Evolutionary conservation across 1,140 invertebrate genomes (phyloP).

Genomic region (Zophobas morio): DNA sequence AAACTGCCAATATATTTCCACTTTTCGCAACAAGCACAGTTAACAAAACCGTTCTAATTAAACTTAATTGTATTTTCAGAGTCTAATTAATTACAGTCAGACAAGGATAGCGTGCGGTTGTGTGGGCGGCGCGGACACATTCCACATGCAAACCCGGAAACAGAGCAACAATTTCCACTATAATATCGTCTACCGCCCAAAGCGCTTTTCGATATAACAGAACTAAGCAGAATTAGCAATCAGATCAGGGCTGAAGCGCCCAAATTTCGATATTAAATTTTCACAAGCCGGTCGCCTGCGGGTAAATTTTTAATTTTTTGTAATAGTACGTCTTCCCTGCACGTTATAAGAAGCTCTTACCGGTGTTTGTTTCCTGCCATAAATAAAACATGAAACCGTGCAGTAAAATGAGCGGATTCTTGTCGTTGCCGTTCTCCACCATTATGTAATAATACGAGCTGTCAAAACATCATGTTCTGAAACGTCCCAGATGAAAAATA

Average conservation of each 20-base stretch:
- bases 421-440: slow-evolving; percentile 24
- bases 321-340: background rate
- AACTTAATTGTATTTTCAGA: slow-evolving; percentile 10
- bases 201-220: slow-evolving; percentile 3
- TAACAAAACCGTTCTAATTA: background rate
- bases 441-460: slow-evolving; percentile 34
- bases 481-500: slow-evolving; percentile 22
- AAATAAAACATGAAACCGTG: slow-evolving; percentile 40
- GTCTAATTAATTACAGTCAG: background rate
- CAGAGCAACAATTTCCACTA: slow-evolving; percentile 14
- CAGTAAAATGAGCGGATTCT: slow-evolving; percentile 37
- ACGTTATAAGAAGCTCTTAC: slow-evolving; percentile 31
- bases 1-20: background rate
- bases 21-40: background rate
- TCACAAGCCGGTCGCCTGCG: background rate
- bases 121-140: background rate
- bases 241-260: background rate
- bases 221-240: slow-evolving; percentile 11
- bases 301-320: slow-evolving; percentile 28
- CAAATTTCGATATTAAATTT: background rate
- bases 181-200: background rate
- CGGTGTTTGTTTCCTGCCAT: slow-evolving; percentile 22
- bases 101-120: background rate
- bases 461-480: slow-evolving; percentile 24
- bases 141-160: slow-evolving; percentile 8